Conservation (phyloP, 2,888 invertebrate species). For the Drosophila algonquin region DNA sequence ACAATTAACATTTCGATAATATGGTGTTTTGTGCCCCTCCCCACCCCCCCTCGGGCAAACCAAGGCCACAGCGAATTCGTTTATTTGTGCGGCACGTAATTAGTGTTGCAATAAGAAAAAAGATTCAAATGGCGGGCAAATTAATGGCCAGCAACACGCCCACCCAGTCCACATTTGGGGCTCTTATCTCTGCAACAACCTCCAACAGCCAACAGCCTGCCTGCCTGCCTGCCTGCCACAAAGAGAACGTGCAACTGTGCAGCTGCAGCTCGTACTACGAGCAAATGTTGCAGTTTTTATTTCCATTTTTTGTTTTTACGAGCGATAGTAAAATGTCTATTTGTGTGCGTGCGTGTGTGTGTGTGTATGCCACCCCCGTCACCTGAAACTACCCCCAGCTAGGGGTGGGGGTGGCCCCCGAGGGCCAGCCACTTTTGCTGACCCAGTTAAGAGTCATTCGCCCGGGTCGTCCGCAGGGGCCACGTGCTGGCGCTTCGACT, state of each 20-base stretch:
- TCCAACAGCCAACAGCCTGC: conserved; percentile 31
- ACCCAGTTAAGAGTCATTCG: conserved; percentile 78
- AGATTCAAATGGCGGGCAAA: conserved; percentile 41
- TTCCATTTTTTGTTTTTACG: conserved; percentile 60
- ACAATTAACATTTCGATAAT: not conserved
- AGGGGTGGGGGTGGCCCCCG: not conserved
- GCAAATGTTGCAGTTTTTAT: conserved; percentile 51
- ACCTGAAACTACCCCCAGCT: conserved; percentile 37
- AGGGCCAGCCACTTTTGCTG: conserved; percentile 71
- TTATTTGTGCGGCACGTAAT: conserved; percentile 43
- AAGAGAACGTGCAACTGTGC: conserved; percentile 75
- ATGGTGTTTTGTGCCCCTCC: not conserved
- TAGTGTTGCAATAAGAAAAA: conserved; percentile 22
- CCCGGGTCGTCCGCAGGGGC: conserved; percentile 26
- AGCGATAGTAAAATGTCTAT: conserved; percentile 73
- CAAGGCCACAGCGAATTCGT: conserved; percentile 37
- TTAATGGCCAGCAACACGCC: conserved; percentile 61
- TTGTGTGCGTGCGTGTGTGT: conserved; percentile 30
- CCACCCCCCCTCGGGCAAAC: too few relatives aligned
- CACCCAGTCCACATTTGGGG: conserved; percentile 7
- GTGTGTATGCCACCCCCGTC: conserved; percentile 4
- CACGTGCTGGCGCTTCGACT: conserved; percentile 54
- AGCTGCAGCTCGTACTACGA: conserved; percentile 35
- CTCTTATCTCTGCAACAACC: conserved; percentile 53
- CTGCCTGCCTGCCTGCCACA: conserved; percentile 37